Evolutionary conservation across 2,888 invertebrate genomes (phyloP), one percentile per base, ranked within the genome.

Genomic region (Tachina fera): DNA sequence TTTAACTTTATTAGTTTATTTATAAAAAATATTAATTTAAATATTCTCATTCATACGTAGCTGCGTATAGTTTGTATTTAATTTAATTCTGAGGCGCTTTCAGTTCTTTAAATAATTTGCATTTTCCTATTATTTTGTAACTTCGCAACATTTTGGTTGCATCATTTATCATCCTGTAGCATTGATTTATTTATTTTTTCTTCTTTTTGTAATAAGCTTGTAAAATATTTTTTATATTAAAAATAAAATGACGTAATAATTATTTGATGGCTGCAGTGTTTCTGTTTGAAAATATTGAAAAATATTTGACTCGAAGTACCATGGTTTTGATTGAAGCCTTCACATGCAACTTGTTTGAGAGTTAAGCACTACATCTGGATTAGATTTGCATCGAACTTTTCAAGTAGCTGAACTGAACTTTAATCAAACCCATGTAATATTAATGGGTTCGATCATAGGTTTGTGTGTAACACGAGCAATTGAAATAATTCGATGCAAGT

Each of bases 211-310:
- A 77, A 56, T 61, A 70, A 61, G n/a, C 53, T 84, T 63, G 67
- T 75, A 51, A 53, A 68, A 72, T 19, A 19, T 39, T 56, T 85
- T 82, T 85, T 82, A 76, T 65, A 84, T 51, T 22, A 80, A 61
- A 58, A 87, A 87, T 84, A 87, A 86, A 87, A 53, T 86, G 86
- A 87, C 87, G 86, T 65, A 83, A 58, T 67, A 76, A 56, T 67
- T 61, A 78, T 75, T 82, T 84, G n/a, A 79, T 41, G 47, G 14
- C 14, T 47, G 10, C n/a, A 56, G 39, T 49, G 31, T 47, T 39
- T 82, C 49, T 72, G 4, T 6, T 13, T 58, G 31, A 13, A 58
- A 58, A 31, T 41, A n/a, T 41, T 61, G 31, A 31, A 72, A 31
- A 39, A 41, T 51, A 8, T 6, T 9, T 16, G 14, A 47, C 5